Evolutionary conservation across 2,113 vertebrate genomes (phyloP).

Genomic region (Notiomystis cincta): DNA sequence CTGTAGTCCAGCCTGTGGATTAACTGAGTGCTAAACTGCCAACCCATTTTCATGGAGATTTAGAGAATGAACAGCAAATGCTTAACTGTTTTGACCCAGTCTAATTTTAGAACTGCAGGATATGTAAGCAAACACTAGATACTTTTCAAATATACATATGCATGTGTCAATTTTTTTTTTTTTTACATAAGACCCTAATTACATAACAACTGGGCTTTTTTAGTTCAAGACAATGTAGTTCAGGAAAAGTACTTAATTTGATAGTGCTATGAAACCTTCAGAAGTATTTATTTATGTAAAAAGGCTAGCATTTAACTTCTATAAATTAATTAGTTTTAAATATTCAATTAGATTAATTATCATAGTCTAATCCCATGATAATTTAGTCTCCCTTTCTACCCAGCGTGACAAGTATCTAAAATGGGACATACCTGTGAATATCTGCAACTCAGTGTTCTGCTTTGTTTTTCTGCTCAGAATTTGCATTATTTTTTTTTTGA

Average conservation of each 20-base stretch:
- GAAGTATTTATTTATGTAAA: slow-evolving; percentile 3
- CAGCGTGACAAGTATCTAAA: background rate
- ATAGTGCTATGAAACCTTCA: background rate
- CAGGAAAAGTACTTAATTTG: background rate
- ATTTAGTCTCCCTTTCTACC: background rate
- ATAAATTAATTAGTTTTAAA: background rate
- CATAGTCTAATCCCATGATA: background rate
- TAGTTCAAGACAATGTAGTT: background rate
- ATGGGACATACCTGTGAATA: background rate
- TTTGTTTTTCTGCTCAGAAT: background rate
- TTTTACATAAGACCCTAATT: background rate
- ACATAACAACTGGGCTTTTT: background rate
- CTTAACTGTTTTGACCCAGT: background rate
- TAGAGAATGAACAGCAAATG: background rate
- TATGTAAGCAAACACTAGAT: background rate
- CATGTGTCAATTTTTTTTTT: background rate
- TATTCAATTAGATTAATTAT: background rate
- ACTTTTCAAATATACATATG: background rate
- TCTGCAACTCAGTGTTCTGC: background rate
- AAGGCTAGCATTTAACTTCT: background rate
- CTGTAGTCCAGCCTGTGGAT: background rate
- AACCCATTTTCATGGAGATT: background rate
- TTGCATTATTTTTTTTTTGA: background rate
- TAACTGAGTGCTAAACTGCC: background rate
- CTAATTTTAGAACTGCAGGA: slow-evolving; percentile 22